Base-by-base conservation (phyloP, 1,140 invertebrate genomes). In the Eubasilissa regina region DNA sequence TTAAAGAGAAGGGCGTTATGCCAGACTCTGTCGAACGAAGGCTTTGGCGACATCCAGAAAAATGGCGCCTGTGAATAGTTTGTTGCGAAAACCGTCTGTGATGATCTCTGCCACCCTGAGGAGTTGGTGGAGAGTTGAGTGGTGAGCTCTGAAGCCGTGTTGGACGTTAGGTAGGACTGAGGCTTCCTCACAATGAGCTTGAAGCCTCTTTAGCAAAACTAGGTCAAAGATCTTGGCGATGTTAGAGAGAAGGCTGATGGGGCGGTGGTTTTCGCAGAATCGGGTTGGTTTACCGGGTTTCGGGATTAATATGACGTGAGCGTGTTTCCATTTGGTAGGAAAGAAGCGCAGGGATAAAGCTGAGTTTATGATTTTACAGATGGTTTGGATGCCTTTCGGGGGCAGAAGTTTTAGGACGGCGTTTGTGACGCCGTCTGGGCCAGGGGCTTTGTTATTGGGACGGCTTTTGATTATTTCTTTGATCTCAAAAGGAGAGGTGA, bases 221-320 rank as follows among this genome's bases (percentile, higher is more conserved):
- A n/a, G n/a, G n/a, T n/a, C n/a, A n/a, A n/a, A n/a, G n/a, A 64
- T 64, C n/a, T 64, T 64, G 15, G 13, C 43, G 13, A 64, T 35
- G 9, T 64, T 64, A 7, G 35, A 45, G 0, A 45, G 12, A n/a
- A 45, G 60, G 13, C 60, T 64, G 17, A 62, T 62, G 0, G 58
- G 58, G 12, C 60, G 19, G n/a, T 64, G 60, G 35, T 64, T 64
- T 0, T 43, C 9, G 15, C 60, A 64, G 9, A 64, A 43, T 3
- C 15, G 12, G 10, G n/a, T n/a, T 21, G 60, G 35, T 21, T 64
- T 64, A 4, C 43, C 60, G 0, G 60, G 25, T 64, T 64, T 64
- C 3, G 35, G 8, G 25, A 64, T 12, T 0, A 64, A 12, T 0
- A 64, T 43, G n/a, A 64, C 60, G 4, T 64, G 12, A 13, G 60